Evolutionary conservation across 35 echinoderm and acorn worm species (phyloP).

Genomic region (Acanthaster planci): DNA sequence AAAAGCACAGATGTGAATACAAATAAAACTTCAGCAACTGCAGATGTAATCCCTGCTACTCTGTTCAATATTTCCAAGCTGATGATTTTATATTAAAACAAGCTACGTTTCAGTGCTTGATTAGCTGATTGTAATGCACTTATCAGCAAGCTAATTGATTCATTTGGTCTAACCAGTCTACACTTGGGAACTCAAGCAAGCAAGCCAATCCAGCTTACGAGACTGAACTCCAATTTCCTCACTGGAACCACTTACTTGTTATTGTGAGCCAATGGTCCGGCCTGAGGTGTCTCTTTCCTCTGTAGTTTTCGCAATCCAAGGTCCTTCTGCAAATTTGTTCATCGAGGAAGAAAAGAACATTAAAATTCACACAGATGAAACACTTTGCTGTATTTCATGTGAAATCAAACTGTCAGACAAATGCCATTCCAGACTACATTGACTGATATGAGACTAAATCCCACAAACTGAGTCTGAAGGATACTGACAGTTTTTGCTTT

Average conservation of each 20-base stretch:
- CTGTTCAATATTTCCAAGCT: no score
- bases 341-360: not conserved
- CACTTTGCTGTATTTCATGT: not conserved
- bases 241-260: not conserved
- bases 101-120: not conserved
- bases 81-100: not conserved
- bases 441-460: no score
- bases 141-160: not conserved
- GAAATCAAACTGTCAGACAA: no score
- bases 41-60: no score
- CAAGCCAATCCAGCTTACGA: not conserved
- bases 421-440: no score
- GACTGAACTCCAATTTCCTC: not conserved
- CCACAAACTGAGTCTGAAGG: no score
- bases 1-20: no score
- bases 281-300: not conserved
- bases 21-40: no score
- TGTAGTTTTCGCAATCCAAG: not conserved
- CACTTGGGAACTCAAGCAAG: not conserved
- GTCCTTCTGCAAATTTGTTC: conserved; percentile 8
- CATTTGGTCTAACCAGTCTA: not conserved
- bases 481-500: no score
- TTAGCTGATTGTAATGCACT: not conserved
- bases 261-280: not conserved
- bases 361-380: not conserved